Base-by-base conservation (phyloP, 2,888 invertebrate species). In the Metalampra italica region DNA sequence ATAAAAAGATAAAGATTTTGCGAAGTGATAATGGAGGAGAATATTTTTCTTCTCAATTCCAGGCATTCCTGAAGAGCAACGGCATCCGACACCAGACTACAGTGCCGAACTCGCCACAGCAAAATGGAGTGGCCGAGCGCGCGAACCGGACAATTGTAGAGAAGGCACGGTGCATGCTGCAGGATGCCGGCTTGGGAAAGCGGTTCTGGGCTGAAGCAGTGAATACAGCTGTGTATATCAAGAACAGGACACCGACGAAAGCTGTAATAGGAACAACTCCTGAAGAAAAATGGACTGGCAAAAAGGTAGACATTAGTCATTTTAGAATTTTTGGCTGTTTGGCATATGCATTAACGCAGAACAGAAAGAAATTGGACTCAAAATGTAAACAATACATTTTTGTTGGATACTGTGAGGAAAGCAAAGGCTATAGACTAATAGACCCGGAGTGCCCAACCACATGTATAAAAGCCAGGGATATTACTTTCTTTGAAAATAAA, bases 101-200 rank as follows among this genome's bases (percentile, higher is more conserved):
- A 1, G 54, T 62, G 3, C 56, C 69, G 0, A 55, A 68, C 37
- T 60, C 55, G 4, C 67, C 65, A 0, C 57, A 68, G 43, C 64
- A 66, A 42, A 75, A 73, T 57, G 73, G 67, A 1, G 52, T 64
- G 8, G 59, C 69, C 9, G 75, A 76, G 46, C 32, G 68, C 5
- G 49, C 52, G 7, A 55, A 54, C 37, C 36, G 57, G 0, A 57
- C 50, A 8, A 49, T 59, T 7, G 14, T 49, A n/a, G 56, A 59
- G 13, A 53, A 53, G 37, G 52, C 49, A 1, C 39, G 50, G 9
- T 45, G 43, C 12, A 46, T 53, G 48, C 43, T 53, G 12, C 36
- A 36, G 5, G 50, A 53, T 13, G 38, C 53, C 7, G 44, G 47
- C 9, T 36, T 50, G 3, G 9, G 9, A 8, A 29, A 36, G 9